Percentiles rank a stretch among this genome's conserved stretches.
phyloP scores from a whole-genome alignment of 2,888 invertebrate species.

The Apodemia mormo region DNA sequence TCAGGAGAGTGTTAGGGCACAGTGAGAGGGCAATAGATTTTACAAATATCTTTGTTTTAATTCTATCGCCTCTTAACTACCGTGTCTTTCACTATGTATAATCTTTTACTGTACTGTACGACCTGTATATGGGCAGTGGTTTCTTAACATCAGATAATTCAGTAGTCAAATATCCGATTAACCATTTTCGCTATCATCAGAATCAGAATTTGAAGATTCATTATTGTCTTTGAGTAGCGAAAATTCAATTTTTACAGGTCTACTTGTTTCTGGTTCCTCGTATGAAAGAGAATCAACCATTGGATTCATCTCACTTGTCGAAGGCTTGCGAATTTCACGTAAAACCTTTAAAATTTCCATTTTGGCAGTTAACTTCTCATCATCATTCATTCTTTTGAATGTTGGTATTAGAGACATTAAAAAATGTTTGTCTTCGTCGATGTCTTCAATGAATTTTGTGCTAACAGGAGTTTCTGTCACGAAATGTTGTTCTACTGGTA shows the following conservation, averaged over 20 bases:
- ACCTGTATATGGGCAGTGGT: too few species aligned
- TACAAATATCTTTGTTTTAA: too few species aligned
- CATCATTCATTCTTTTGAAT: constrained; percentile 48
- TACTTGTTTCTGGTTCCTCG: constrained; percentile 3
- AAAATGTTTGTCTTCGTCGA: constrained; percentile 52
- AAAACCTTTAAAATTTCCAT: constrained; percentile 51
- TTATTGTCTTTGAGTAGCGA: background rate
- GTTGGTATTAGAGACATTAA: constrained; percentile 52
- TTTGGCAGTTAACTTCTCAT: constrained; percentile 51
- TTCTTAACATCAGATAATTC: too few species aligned
- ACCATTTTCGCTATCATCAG: constrained; percentile 24
- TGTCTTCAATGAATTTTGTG: constrained; percentile 23
- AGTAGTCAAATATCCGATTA: background rate
- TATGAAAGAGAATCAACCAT: constrained; percentile 23
- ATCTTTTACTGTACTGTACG: too few species aligned
- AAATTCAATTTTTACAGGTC: constrained; percentile 10
- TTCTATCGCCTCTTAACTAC: too few species aligned
- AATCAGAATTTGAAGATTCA: constrained; percentile 16
- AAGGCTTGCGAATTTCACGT: constrained; percentile 35
- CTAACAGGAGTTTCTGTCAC: background rate
- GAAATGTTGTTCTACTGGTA: constrained; percentile 9
- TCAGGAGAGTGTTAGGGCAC: too few species aligned
- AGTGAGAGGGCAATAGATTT: too few species aligned
- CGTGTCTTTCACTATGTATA: too few species aligned
- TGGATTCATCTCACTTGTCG: constrained; percentile 15